Evolutionary conservation across 2,888 invertebrate genomes (phyloP).

Genomic region (Zonitis immaculata): DNA sequence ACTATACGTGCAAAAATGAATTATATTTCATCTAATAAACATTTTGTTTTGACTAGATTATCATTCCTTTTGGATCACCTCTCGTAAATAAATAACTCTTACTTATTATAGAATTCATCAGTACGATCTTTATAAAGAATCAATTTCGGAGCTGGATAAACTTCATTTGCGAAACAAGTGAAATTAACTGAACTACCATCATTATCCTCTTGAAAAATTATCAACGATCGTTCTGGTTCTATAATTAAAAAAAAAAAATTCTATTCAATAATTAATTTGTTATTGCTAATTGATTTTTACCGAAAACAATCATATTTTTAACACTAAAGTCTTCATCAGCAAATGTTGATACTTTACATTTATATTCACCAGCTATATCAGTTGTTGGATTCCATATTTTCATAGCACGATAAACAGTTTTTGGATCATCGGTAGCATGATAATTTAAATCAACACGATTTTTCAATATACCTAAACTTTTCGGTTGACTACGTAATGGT

Average conservation of each 20-base stretch:
- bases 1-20: too few species aligned
- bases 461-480: constrained; percentile 56
- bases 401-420: constrained; percentile 66
- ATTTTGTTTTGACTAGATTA: too few species aligned
- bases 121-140: constrained; percentile 41
- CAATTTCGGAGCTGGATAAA: constrained; percentile 47
- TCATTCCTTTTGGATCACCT: too few species aligned
- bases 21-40: too few species aligned
- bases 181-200: constrained; percentile 46
- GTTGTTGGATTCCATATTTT: constrained; percentile 64
- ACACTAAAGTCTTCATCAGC: constrained; percentile 62
- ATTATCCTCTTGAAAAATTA: constrained; percentile 32
- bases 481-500: constrained; percentile 59
- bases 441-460: constrained; percentile 60
- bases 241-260: constrained; percentile 21
- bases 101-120: constrained; percentile 35
- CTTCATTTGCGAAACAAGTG: constrained; percentile 47
- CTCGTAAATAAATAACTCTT: too few species aligned
- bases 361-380: constrained; percentile 68
- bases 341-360: constrained; percentile 67
- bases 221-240: constrained; percentile 44
- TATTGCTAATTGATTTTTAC: too few species aligned
- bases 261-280: not conserved
- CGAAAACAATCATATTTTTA: constrained; percentile 63
- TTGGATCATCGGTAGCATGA: constrained; percentile 61